Conservation (phyloP, 2,113 vertebrate species). For the Rana temporaria region DNA sequence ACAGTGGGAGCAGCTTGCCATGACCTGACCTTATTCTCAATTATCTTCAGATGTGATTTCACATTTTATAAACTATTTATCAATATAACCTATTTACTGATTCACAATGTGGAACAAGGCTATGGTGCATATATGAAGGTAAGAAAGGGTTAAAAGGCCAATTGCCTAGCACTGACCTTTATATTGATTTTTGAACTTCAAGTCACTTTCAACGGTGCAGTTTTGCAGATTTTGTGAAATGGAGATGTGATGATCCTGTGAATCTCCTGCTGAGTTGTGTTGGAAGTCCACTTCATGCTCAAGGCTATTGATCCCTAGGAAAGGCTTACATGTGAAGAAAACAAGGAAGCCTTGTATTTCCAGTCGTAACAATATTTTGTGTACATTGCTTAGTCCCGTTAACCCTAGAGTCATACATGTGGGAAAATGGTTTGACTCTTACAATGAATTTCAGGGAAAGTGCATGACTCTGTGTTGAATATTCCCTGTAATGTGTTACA, state of each 20-base stretch:
- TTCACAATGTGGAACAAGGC: background rate
- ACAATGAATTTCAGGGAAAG: too few relatives aligned
- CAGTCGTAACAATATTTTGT: conserved; percentile 7
- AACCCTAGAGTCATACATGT: background rate
- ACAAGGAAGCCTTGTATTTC: conserved; percentile 5
- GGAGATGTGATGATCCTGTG: conserved; percentile 34
- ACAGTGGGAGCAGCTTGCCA: too few relatives aligned
- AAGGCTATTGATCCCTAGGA: conserved; percentile 31
- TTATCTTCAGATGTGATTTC: too few relatives aligned
- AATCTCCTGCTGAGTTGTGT: conserved; percentile 28
- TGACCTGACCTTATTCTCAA: too few relatives aligned
- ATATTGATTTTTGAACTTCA: conserved; percentile 33
- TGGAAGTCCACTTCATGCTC: conserved; percentile 18
- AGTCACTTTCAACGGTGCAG: conserved; percentile 44
- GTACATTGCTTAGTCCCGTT: background rate
- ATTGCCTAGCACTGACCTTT: conserved; percentile 31
- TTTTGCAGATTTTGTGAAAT: conserved; percentile 38
- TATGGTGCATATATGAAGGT: background rate
- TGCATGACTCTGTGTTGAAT: background rate
- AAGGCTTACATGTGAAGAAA: conserved; percentile 18
- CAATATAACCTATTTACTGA: too few relatives aligned
- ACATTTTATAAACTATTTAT: too few relatives aligned
- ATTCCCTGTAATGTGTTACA: background rate
- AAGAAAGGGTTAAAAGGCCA: conserved; percentile 16
- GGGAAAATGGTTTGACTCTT: conserved; percentile 7